Percentiles rank a stretch among this genome's conserved stretches.
phyloP scores from a whole-genome alignment of 2,888 invertebrate species.

The Steinernema scapterisci region DNA sequence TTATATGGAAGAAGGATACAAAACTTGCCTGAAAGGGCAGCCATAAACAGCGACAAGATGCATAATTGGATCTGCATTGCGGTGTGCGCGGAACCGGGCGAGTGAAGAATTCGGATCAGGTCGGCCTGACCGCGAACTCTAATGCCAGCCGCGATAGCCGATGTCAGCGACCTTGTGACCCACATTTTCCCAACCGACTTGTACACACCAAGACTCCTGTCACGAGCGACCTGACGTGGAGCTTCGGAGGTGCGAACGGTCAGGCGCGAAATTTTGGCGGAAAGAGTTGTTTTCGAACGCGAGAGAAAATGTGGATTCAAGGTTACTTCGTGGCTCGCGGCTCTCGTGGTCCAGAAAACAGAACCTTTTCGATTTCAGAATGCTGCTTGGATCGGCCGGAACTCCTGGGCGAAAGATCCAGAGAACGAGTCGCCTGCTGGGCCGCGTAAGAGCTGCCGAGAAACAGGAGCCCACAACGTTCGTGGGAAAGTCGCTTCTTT shows the following conservation, averaged over 20 bases:
- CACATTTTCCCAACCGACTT: background rate
- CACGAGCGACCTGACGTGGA: background rate
- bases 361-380: background rate
- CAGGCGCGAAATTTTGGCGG: constrained; percentile 28
- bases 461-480: background rate
- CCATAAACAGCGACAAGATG: background rate
- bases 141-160: background rate
- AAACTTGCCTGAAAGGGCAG: background rate
- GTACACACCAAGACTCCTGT: background rate
- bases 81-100: background rate
- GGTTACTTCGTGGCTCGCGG: background rate
- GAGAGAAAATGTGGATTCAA: background rate
- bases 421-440: background rate
- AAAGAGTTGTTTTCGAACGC: background rate
- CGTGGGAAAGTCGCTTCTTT: constrained; percentile 37
- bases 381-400: constrained; percentile 16
- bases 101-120: background rate
- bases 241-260: too few relatives aligned
- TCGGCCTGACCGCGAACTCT: background rate
- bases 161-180: constrained; percentile 20
- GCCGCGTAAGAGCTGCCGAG: background rate
- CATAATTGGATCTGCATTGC: background rate
- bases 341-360: background rate
- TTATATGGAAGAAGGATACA: background rate
- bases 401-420: constrained; percentile 8